phyloP scores from a whole-genome alignment of 1,140 invertebrate species.

The Neodiprion lecontei region DNA sequence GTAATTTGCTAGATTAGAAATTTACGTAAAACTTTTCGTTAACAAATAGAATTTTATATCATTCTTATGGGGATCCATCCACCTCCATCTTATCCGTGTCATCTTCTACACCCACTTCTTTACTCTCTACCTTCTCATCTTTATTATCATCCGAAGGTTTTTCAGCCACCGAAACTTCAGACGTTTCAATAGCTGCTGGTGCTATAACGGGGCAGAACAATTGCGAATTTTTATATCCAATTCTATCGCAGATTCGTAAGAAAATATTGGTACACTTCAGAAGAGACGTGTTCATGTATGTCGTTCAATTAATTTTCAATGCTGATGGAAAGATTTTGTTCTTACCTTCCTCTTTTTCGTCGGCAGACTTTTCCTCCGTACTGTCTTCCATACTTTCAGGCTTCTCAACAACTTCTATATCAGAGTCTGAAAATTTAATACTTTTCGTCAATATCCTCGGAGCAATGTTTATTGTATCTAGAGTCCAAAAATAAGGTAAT shows the following conservation, averaged over 20 bases:
- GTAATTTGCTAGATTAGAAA: too few species aligned
- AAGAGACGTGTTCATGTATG: neutral
- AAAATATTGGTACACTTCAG: neutral
- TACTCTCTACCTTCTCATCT: neutral
- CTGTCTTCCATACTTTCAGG: constrained; percentile 21
- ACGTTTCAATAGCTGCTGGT: neutral
- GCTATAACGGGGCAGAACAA: neutral
- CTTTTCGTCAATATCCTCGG: too few species aligned
- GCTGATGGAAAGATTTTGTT: constrained; percentile 10
- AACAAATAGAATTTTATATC: constrained; percentile 8
- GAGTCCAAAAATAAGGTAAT: too few species aligned
- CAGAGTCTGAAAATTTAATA: constrained; percentile 43
- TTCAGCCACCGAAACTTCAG: neutral
- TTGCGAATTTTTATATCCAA: neutral
- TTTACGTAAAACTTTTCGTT: neutral
- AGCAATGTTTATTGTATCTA: too few species aligned
- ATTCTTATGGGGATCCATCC: constrained; percentile 35
- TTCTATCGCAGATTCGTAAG: neutral
- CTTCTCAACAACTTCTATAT: constrained; percentile 52
- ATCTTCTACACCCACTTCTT: constrained; percentile 20
- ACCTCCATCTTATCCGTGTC: constrained; percentile 39
- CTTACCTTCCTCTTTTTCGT: constrained; percentile 23
- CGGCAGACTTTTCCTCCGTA: constrained; percentile 23
- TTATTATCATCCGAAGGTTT: neutral
- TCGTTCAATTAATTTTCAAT: constrained; percentile 23